Base-by-base conservation (phyloP, 1,140 invertebrate species). In the Bombus terrestris region DNA sequence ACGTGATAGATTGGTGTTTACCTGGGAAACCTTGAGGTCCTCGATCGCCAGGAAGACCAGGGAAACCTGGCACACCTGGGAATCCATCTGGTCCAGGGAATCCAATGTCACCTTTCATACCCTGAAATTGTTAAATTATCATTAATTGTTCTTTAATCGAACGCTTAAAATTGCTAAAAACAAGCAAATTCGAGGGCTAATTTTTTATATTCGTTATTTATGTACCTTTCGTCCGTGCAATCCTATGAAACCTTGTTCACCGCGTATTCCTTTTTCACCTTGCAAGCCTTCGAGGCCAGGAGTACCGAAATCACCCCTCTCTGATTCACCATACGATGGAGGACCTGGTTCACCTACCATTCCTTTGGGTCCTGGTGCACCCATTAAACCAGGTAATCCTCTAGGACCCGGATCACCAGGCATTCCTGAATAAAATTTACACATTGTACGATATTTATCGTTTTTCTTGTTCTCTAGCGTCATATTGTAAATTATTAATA, bases 1-100 rank as follows among this genome's bases (percentile, higher is more conserved):
- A 5, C 10, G 28, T 28, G 28, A 32, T 32, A 32, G 32, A 35
- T 68, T 39, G 22, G 25, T 68, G n/a, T 43, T 86, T 89, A 91
- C 97, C 98, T 89, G 96, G 95, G 57, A 95, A 92, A 87, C 97
- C 97, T 74, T 94, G 95, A 41, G 96, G 94, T 83, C 97, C 98
- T 90, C 96, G 94, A 89, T 97, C 96, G 85, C 97, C 97, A 64
- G 91, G 93, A 69, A 94, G 86, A 81, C 97, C 97, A 89, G 95
- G 94, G 10, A 91, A 83, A 78, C 97, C 97, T 43, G 93, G 87
- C 28, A 95, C 85, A 71, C 97, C 97, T 77, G 92, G 87, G n/a
- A 96, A 96, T 83, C 97, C 97, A 81, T 92, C 91, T 1, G 93
- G 87, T 39, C 97, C 97, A 9, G 93, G 64, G 62, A 83, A 83